Percentiles rank a stretch among this genome's conserved stretches.
phyloP scores from a whole-genome alignment of 2,113 vertebrate genomes.

The Struthidea cinerea region DNA sequence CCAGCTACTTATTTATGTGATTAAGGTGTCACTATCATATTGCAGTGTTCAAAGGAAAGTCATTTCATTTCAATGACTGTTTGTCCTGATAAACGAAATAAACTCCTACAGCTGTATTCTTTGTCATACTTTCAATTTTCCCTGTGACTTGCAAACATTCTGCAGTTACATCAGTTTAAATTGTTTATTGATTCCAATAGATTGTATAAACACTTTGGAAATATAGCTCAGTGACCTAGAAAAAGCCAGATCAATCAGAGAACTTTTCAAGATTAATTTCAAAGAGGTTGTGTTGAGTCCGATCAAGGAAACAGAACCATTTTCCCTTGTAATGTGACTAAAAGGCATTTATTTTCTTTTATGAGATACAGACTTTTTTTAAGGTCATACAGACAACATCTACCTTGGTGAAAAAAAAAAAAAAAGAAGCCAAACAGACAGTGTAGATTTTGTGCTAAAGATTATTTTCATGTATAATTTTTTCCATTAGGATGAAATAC shows the following conservation, averaged over 20 bases:
- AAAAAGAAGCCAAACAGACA: not conserved
- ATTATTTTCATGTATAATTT: conserved; percentile 3
- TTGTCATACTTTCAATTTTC: conserved; percentile 68
- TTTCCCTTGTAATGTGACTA: conserved; percentile 57
- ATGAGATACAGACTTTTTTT: conserved; percentile 39
- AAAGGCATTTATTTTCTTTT: conserved; percentile 56
- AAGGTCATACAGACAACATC: conserved; percentile 24
- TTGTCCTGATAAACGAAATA: conserved; percentile 58
- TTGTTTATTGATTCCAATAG: conserved; percentile 90
- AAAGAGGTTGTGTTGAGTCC: conserved; percentile 51
- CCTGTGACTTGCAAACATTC: conserved; percentile 59
- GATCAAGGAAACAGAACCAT: conserved; percentile 55
- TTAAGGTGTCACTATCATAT: conserved; percentile 38
- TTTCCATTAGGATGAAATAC: not conserved
- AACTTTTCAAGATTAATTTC: conserved; percentile 72
- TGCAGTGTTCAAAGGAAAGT: conserved; percentile 34
- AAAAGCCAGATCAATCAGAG: conserved; percentile 65
- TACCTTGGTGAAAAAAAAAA: not conserved
- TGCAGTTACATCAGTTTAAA: conserved; percentile 81
- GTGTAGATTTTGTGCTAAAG: not conserved
- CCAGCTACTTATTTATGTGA: conserved; percentile 48
- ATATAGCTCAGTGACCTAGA: conserved; percentile 68
- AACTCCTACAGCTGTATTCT: conserved; percentile 59
- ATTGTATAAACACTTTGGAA: conserved; percentile 79
- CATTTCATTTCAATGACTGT: conserved; percentile 61